Base-by-base conservation (phyloP, 2,888 invertebrate species). In the Chydorus sphaericus region DNA sequence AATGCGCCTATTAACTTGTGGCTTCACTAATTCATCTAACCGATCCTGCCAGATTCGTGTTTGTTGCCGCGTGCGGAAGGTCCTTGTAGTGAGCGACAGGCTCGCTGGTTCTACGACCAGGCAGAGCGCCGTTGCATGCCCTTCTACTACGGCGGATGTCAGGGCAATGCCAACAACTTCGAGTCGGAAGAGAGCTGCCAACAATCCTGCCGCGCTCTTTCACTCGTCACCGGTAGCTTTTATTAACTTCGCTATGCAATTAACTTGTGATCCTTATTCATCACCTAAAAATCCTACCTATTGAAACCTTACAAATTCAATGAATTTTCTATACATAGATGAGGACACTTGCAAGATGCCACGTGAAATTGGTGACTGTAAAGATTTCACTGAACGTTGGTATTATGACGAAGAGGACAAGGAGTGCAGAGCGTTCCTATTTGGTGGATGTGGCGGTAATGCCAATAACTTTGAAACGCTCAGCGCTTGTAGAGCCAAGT, bases 101-200 rank as follows among this genome's bases (percentile, higher is more conserved):
- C 89, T 58, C 78, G 79, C 64, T 96, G 92, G 92, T 82, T 83
- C 70, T 93, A 85, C 76, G 86, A 87, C 69, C 77, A 77, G 61
- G 73, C 78, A 49, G 85, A 88, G 70, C 83, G 85, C 72, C 78
- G 85, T 62, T 96, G 94, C 76, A 77, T 86, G 74, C 89, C 89
- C 54, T 94, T 93, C 78, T 87, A 89, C 78, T 93, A 85, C 73
- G 81, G 83, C 62, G 93, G 93, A 62, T 94, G 92, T 72, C 83
- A 80, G 61, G 92, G 90, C 63, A 93, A 93, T 73, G 79, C 74
- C 65, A 94, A 94, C 74, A 83, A 80, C 70, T 94, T 88, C 75
- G 75, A 75, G 61, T 79, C 79, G 66, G 76, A 78, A 70, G 79
- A 80, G 62, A 76, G 77, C 66, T 92, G 92, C 69, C 79, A 82